phyloP scores from a whole-genome alignment of 2,113 vertebrate genomes.

The Takifugu bimaculatus region DNA sequence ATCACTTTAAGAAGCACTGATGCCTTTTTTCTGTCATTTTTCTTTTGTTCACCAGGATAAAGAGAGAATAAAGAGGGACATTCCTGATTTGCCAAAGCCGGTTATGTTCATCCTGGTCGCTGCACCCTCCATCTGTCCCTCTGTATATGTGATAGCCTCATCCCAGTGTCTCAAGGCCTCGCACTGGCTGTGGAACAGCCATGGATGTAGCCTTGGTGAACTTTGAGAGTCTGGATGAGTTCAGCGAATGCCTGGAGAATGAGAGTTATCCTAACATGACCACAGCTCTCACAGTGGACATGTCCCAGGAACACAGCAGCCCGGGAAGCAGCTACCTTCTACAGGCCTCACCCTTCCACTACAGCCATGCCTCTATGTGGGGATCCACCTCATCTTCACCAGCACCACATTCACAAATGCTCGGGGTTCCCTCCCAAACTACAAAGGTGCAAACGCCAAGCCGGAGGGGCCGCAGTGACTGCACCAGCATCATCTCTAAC shows the following conservation, averaged over 20 bases:
- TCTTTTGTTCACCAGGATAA: constrained; percentile 32
- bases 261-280: constrained; percentile 76
- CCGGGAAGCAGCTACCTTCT: constrained; percentile 32
- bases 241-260: constrained; percentile 61
- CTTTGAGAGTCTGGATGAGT: constrained; percentile 82
- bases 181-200: constrained; percentile 66
- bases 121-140: constrained; percentile 10
- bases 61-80: too few relatives aligned
- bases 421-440: constrained; percentile 46
- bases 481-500: constrained; percentile 82
- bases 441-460: constrained; percentile 43
- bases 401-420: constrained; percentile 38
- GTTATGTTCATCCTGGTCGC: constrained; percentile 8
- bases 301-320: constrained; percentile 46
- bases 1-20: constrained; percentile 4
- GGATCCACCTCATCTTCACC: constrained; percentile 49
- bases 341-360: constrained; percentile 23
- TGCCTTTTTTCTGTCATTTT: constrained; percentile 11
- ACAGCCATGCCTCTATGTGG: constrained; percentile 45
- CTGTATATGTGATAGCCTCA: constrained; percentile 13
- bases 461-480: constrained; percentile 70
- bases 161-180: constrained; percentile 35
- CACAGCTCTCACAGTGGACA: constrained; percentile 62
- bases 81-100: too few relatives aligned
- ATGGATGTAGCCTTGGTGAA: constrained; percentile 91